Evolutionary conservation across 1,140 invertebrate species (phyloP).

Genomic region (Archivesica marissinica): DNA sequence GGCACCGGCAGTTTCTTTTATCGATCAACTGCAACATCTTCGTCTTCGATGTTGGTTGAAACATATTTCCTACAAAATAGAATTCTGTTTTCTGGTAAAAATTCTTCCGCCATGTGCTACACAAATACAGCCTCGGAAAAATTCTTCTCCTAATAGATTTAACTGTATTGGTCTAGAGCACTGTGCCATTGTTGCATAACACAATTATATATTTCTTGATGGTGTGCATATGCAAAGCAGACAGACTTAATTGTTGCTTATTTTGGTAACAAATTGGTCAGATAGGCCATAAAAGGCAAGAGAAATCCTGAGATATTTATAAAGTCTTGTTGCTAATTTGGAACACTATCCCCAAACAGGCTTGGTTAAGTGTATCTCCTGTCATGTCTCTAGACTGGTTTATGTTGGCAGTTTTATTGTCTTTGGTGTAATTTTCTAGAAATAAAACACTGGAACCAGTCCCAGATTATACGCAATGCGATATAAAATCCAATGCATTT

Average conservation of each 20-base stretch:
- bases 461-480: background rate
- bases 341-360: background rate
- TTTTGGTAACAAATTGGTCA: background rate
- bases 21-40: too few species aligned
- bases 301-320: background rate
- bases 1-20: too few species aligned
- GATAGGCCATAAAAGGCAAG: background rate
- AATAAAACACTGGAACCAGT: conserved; percentile 26
- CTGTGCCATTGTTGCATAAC: background rate
- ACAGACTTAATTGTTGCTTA: background rate
- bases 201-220: background rate
- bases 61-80: too few species aligned
- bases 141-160: too few species aligned
- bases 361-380: conserved; percentile 5
- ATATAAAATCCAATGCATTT: background rate
- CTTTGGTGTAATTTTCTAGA: conserved; percentile 29
- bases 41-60: too few species aligned
- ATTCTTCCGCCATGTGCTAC: too few species aligned
- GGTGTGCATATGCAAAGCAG: background rate
- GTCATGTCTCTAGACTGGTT: conserved; percentile 24
- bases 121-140: too few species aligned
- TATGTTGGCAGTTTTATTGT: conserved; percentile 19
- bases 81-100: too few species aligned
- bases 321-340: background rate
- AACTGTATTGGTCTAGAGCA: too few species aligned